A percentile compares a stretch with the other conserved stretches of the same genome.
Evolutionary conservation across 2,888 invertebrate species (phyloP).

Genomic region (Aproaerema taeniolella): DNA sequence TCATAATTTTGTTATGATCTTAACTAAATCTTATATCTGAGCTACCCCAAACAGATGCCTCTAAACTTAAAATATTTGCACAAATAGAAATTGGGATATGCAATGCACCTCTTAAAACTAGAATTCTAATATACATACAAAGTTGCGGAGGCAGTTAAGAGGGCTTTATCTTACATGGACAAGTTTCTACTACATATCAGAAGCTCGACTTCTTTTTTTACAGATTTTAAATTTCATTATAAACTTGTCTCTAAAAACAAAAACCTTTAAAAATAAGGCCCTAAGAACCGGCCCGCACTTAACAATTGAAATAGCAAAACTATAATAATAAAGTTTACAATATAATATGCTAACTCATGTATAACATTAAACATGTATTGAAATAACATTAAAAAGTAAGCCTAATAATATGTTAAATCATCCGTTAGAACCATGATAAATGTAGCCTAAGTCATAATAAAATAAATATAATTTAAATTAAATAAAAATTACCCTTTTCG

Average conservation of each 20-base stretch:
- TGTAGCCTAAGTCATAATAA: constrained; percentile 20
- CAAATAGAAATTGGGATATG: neutral
- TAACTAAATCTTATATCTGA: too few species aligned
- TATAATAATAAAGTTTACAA: constrained; percentile 52
- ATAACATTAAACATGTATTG: constrained; percentile 61
- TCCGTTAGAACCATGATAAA: constrained; percentile 39
- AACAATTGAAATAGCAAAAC: constrained; percentile 54
- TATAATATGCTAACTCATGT: constrained; percentile 60
- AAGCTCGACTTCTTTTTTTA: too few species aligned
- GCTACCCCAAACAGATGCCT: too few species aligned
- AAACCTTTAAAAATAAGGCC: too few species aligned
- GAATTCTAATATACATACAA: constrained; percentile 66
- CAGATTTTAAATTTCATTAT: too few species aligned
- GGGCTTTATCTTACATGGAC: too few species aligned
- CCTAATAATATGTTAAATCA: constrained; percentile 41
- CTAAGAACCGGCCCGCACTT: constrained; percentile 33
- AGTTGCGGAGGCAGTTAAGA: constrained; percentile 37
- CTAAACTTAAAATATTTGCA: too few species aligned
- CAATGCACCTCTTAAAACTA: constrained; percentile 64
- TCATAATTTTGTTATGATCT: too few species aligned
- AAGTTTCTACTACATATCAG: too few species aligned
- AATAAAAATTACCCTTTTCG: constrained; percentile 25
- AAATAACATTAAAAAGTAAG: constrained; percentile 47
- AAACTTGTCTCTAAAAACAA: too few species aligned
- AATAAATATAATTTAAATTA: constrained; percentile 57